Base-by-base conservation (phyloP, 1,140 invertebrate genomes). In the Sminthurides bifidus region DNA sequence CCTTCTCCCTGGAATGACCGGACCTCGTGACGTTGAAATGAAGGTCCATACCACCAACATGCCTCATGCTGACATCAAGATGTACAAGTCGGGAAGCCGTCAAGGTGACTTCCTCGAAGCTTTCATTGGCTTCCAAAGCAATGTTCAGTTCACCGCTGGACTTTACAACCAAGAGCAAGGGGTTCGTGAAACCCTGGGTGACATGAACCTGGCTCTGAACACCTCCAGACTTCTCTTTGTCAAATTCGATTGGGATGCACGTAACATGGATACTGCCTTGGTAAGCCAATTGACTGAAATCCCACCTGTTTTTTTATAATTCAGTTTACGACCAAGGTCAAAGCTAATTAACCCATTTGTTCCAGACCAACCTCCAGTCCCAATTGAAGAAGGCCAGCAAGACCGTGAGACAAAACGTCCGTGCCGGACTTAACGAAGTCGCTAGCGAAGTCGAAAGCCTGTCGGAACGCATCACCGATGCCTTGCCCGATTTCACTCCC, bases 201-300 rank as follows among this genome's bases (percentile, higher is more conserved):
- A 64, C 52, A 35, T 64, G 6, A 61, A 45, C 31, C 8, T 64
- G 19, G 58, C 55, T 31, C 23, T 64, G 19, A 64, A 61, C 21
- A 41, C 38, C 31, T 30, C 48, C 41, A 41, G 56, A 1, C 33
- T 59, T 31, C 56, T 64, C 24, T 49, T 57, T n/a, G 50, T 64
- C n/a, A 60, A 59, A 29, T 38, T 44, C 10, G 44, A 58, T 31
- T 64, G 62, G 62, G 46, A 61, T 23, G 37, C 26, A 21, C 14
- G 53, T 19, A 56, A 60, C 19, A 38, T 60, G 23, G 31, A 52
- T 12, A 37, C 24, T 6, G 38, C 49, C 35, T 44, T 60, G 58
- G 62, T 60, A 59, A 64, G 50, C 4, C 3, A 24, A 17, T 21
- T 3, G 24, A 45, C 21, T 40, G 24, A n/a, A 14, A 43, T 19